Conservation (phyloP, 2,888 invertebrate species). For the Caenorhabditis zanzibari region DNA sequence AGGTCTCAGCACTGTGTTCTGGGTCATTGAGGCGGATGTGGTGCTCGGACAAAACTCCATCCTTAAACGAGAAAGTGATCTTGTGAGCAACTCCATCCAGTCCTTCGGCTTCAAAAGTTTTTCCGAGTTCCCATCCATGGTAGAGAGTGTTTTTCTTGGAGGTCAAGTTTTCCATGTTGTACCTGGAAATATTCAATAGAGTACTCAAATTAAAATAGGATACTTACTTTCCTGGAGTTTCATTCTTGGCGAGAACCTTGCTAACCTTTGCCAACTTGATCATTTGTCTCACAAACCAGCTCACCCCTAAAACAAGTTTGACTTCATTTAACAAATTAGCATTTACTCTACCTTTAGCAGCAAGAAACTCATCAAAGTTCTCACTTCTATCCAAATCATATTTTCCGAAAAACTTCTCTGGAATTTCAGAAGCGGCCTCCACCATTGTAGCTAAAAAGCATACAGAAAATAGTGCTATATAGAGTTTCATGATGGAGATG, state of each 20-base stretch:
- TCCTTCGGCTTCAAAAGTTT: conserved; percentile 80
- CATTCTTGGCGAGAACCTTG: conserved; percentile 74
- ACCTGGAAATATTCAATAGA: conserved; percentile 53
- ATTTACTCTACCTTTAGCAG: conserved; percentile 76
- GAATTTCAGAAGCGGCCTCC: conserved; percentile 68
- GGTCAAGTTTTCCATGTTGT: conserved; percentile 77
- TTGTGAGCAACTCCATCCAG: conserved; percentile 80
- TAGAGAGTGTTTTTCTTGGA: conserved; percentile 79
- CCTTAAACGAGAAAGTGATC: conserved; percentile 80
- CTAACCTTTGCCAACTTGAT: conserved; percentile 81
- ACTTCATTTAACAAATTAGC: not conserved
- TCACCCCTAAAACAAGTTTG: conserved; percentile 64
- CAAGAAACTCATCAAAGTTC: conserved; percentile 83
- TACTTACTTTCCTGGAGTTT: conserved; percentile 64
- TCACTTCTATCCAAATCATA: conserved; percentile 81
- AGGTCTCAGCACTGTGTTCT: conserved; percentile 79
- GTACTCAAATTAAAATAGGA: no score
- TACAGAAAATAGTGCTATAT: conserved; percentile 18
- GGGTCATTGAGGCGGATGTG: conserved; percentile 82
- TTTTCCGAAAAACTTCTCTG: conserved; percentile 79
- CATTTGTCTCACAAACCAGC: conserved; percentile 78
- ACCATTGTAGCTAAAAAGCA: conserved; percentile 59
- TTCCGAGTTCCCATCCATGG: conserved; percentile 77
- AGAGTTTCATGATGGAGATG: conserved; percentile 43
- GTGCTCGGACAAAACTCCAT: conserved; percentile 76